A percentile compares a stretch with the other conserved stretches of the same genome.
Conservation (phyloP, 2,888 invertebrate genomes). For the Mimachlamys varia region DNA sequence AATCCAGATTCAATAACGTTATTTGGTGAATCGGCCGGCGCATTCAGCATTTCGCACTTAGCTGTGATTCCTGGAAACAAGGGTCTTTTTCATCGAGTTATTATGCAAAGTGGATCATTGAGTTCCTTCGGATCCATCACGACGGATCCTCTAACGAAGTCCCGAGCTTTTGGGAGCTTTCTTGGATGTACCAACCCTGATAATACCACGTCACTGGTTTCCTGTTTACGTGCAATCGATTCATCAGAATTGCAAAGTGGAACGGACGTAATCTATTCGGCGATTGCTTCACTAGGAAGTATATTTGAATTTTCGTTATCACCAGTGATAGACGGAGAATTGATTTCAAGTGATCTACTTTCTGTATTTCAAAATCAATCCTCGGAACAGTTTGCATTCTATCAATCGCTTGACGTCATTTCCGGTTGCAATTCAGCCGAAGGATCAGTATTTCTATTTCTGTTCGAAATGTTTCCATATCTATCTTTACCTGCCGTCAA, state of each 20-base stretch:
- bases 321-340: neutral
- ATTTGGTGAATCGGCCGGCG: neutral
- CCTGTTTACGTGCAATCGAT: neutral
- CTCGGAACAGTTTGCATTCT: neutral
- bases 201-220: neutral
- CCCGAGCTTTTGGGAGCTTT: neutral
- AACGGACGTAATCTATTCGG: neutral
- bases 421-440: conserved; percentile 7
- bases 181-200: neutral
- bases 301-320: neutral
- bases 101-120: neutral
- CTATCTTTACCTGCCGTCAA: too few species aligned
- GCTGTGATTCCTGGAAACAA: neutral
- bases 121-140: neutral
- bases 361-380: neutral
- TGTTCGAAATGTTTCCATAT: too few species aligned
- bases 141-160: neutral
- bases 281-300: neutral
- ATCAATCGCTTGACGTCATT: neutral
- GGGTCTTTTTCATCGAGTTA: neutral
- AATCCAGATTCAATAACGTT: neutral
- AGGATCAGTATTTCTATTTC: too few species aligned
- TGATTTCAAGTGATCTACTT: neutral
- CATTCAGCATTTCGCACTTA: neutral
- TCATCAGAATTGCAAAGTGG: neutral